Base-by-base conservation (phyloP, 2,888 invertebrate species). In the Pammene fasciana region DNA sequence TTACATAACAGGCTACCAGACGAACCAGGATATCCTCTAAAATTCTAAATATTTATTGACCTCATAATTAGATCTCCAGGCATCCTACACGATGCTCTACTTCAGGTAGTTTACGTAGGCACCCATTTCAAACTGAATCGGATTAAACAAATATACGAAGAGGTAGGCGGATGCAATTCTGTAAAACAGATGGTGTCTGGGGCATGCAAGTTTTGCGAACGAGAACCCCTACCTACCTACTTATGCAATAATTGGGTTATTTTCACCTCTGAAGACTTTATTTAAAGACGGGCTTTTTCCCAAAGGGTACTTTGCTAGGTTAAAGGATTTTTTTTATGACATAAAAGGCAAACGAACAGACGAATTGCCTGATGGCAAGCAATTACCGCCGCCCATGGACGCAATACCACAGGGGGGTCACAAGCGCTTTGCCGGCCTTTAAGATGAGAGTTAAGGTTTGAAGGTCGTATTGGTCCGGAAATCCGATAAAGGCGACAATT, bases 131-230 rank as follows among this genome's bases (percentile, higher is more conserved):
- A 76, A 75, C 72, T 66, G 68, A 75, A 59, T n/a, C 45, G 59
- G n/a, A 45, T 75, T 73, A 79, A 79, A 78, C 75, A 81, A 75
- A 65, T 73, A 78, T 74, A 75, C 75, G 54, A 74, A n/a, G 56
- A 81, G 79, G 81, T 81, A 82, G 76, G 80, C 80, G 64, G n/a
- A 71, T 50, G 67, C 68, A 72, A 56, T 13, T 72, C 26, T 52
- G 65, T 75, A 73, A 79, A 72, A 72, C 75, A 78, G 72, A 68
- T 43, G 60, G 46, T 7, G 41, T 59, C 52, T 65, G 41, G 38
- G 46, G 18, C 41, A 70, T 65, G 65, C 70, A 70, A 36, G 41
- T 54, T 56, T 65, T 14, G 56, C 56, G 62, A 54, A 16, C 41
- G 8, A 43, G n/a, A 46, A 45, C 16, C 6, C 48, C 48, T 48